Evolutionary conservation across 2,113 vertebrate genomes (phyloP), one percentile per base, ranked within the genome.

Genomic region (Atrichornis clamosus): DNA sequence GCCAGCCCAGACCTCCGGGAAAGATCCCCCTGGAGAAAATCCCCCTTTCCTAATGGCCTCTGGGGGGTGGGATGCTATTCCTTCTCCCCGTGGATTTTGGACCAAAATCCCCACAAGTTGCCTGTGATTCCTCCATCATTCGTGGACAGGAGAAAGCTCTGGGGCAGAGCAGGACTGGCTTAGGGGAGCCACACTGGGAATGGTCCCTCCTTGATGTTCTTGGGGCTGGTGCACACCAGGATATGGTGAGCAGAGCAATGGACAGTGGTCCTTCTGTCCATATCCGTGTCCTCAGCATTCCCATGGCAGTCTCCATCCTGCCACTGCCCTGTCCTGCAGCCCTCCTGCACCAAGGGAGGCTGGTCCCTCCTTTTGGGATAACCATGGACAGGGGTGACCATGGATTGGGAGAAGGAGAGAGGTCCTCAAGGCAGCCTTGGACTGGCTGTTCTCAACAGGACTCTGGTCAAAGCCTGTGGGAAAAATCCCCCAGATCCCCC

Each of bases 81-180:
- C 63, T 55, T 16, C 41, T 79, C 50, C 50, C 4, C 0, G 0
- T 27, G 18, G 27, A 41, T 49, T 70, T 62, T 2, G 56, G 39
- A 47, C 13, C 10, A 24, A 35, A 85, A 46, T 33, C 58, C 35
- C 42, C 49, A 22, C 15, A 23, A 1, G 2, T n/a, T 15, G 7
- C 13, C 52, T 20, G 3, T 15, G 42, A 15, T 30, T 7, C 1
- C 30, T 41, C 24, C 23, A 7, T 23, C 26, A 1, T 23, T 47
- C 2, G 0, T 8, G 47, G 49, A 9, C 46, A 39, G 0, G 60
- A 33, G 35, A 52, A 27, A 32, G 20, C 8, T 5, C 7, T 0
- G 0, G 30, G 49, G 23, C 6, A 46, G 49, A 13, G 37, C 0
- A 0, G 44, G 68, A 15, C 39, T 59, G 49, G 21, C 6, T 3